A percentile compares a stretch with the other conserved stretches of the same genome.
Evolutionary conservation across 2,797 vertebrate genomes (phyloP).

Genomic region (Oceanodroma leucorhoa): DNA sequence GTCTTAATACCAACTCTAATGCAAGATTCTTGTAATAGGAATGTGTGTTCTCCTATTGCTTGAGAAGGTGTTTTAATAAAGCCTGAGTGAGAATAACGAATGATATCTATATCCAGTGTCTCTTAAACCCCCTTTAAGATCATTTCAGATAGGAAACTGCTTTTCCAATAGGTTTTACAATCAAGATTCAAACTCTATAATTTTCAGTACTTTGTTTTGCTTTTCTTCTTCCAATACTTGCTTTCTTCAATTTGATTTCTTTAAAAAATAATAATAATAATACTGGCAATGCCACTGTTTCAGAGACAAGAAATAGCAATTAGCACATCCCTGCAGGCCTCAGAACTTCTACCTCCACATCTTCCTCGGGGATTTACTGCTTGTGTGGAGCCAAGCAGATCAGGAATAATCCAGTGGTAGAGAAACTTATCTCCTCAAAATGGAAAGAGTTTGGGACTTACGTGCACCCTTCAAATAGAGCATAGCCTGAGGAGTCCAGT

Average conservation of each 20-base stretch:
- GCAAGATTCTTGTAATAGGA: neutral
- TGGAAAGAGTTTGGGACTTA: conserved; percentile 70
- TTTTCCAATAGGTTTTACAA: neutral
- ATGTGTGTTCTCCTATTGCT: neutral
- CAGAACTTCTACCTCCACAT: neutral
- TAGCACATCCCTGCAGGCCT: neutral
- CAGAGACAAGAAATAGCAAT: neutral
- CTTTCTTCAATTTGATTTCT: neutral
- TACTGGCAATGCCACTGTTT: neutral
- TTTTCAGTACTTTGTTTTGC: neutral
- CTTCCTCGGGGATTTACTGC: neutral
- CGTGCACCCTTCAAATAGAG: conserved; percentile 96
- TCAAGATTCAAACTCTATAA: neutral
- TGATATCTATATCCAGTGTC: neutral
- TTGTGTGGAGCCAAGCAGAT: neutral
- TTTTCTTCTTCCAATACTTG: neutral
- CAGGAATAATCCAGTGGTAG: neutral
- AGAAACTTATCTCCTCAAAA: neutral
- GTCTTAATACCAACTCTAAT: neutral
- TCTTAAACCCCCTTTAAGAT: neutral
- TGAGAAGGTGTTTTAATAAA: neutral
- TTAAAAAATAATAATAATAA: neutral
- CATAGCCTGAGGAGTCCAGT: conserved; percentile 97
- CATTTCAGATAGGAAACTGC: neutral
- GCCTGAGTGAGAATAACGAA: neutral